These are phyloP conservation scores for Protobothrops flavoviridis DNA, from an alignment of 2,113 vertebrate species.

Conservation along the genomic window DNA sequence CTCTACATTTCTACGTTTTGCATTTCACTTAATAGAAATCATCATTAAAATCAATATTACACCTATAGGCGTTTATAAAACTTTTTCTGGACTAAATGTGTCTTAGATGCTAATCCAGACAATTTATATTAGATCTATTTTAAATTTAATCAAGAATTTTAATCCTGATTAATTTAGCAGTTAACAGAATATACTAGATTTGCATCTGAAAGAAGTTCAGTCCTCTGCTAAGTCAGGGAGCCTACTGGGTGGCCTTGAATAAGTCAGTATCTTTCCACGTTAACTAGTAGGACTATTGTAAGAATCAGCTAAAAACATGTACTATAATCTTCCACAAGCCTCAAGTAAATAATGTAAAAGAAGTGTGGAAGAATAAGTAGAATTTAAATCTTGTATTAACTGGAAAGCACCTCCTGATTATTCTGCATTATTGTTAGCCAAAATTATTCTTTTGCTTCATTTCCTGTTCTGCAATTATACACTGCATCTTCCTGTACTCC, in stretches of 20 bases:
- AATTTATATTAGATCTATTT: not conserved
- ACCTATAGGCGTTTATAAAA: not conserved
- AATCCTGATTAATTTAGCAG: conserved; percentile 9
- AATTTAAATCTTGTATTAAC: not conserved
- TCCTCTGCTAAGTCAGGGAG: conserved; percentile 4
- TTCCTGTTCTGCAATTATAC: conserved; percentile 4
- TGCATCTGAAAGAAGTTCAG: conserved; percentile 21
- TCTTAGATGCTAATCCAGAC: not conserved
- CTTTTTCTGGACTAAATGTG: not conserved
- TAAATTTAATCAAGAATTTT: not conserved
- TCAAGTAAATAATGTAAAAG: not conserved
- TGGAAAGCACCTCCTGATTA: not conserved
- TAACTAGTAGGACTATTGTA: not conserved
- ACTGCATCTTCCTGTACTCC: not conserved
- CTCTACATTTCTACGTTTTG: not conserved
- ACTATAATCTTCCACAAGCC: not conserved
- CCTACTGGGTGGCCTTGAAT: conserved; percentile 25
- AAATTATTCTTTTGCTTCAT: not conserved
- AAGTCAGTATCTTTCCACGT: conserved; percentile 14
- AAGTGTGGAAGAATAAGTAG: not conserved
- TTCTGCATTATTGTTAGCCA: not conserved
- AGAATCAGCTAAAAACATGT: conserved; percentile 5
- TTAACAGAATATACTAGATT: not conserved
- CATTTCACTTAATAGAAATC: not conserved
- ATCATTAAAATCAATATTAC: not conserved